Conservation (phyloP, 2,113 vertebrate genomes). For the Oenanthe melanoleuca region DNA sequence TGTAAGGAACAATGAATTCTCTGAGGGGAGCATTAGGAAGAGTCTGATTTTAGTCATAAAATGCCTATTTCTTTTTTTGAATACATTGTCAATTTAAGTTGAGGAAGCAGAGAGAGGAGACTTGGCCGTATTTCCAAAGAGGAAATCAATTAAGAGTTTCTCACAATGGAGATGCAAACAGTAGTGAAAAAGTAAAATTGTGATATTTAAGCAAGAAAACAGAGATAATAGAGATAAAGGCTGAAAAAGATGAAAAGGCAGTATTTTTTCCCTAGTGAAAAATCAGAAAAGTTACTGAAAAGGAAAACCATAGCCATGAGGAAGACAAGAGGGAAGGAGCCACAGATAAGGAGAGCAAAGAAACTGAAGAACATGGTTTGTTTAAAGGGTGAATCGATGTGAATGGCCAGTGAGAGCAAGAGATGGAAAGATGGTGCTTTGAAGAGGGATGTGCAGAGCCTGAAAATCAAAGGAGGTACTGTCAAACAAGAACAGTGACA, state of each 20-base stretch:
- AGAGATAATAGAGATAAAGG: background rate
- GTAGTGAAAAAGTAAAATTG: background rate
- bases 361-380: accelerated
- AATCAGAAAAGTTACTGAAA: background rate
- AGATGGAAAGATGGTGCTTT: background rate
- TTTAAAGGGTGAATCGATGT: background rate
- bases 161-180: background rate
- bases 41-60: background rate
- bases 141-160: background rate
- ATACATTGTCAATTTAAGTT: background rate
- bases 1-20: background rate
- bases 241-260: background rate
- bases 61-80: background rate
- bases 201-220: background rate
- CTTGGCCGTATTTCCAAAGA: background rate
- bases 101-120: background rate
- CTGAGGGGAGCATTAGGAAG: background rate
- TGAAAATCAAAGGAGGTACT: background rate
- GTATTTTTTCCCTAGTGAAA: background rate
- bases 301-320: background rate
- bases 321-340: background rate
- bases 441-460: background rate
- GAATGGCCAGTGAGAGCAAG: background rate
- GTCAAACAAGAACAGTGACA: background rate
- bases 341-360: background rate